Percentiles rank a stretch among this genome's conserved stretches.
Evolutionary conservation across 2,888 invertebrate genomes (phyloP).

Genomic region (Dusona sp.): DNA sequence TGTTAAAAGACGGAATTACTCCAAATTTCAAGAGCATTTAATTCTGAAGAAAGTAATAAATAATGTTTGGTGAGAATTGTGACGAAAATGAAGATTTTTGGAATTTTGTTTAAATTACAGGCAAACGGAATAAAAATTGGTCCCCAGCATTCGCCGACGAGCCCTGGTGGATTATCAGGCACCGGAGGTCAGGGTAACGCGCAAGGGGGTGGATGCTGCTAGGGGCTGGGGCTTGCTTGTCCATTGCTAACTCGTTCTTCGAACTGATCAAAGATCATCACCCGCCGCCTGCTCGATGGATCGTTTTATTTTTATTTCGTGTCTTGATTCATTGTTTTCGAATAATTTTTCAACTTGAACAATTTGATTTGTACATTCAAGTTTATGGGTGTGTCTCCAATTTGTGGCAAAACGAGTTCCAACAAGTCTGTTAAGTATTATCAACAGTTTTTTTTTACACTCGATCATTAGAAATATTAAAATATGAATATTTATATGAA

Average conservation of each 20-base stretch:
- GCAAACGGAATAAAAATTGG: conserved; percentile 99
- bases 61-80: background rate
- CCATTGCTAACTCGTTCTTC: conserved; percentile 81
- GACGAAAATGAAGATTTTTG: background rate
- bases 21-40: background rate
- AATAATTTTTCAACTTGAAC: conserved; percentile 32
- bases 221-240: conserved; percentile 85
- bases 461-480: conserved; percentile 37
- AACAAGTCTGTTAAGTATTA: conserved; percentile 24
- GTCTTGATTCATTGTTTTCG: conserved; percentile 4
- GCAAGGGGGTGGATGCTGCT: conserved; percentile 97
- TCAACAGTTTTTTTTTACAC: conserved; percentile 36
- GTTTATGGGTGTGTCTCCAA: conserved; percentile 37
- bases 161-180: conserved; percentile 90
- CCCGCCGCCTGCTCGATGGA: conserved; percentile 70
- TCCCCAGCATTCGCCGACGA: conserved; percentile 98
- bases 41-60: too few relatives aligned
- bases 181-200: conserved; percentile 92
- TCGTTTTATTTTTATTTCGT: conserved; percentile 21
- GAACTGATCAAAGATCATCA: conserved; percentile 79
- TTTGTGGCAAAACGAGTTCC: conserved; percentile 35
- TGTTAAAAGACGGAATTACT: background rate
- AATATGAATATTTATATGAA: conserved; percentile 19
- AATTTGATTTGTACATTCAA: conserved; percentile 50
- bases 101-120: conserved; percentile 86